Evolutionary conservation across 2,888 invertebrate genomes (phyloP), one percentile per base, ranked within the genome.

Genomic region (Platynereis dumerilii): DNA sequence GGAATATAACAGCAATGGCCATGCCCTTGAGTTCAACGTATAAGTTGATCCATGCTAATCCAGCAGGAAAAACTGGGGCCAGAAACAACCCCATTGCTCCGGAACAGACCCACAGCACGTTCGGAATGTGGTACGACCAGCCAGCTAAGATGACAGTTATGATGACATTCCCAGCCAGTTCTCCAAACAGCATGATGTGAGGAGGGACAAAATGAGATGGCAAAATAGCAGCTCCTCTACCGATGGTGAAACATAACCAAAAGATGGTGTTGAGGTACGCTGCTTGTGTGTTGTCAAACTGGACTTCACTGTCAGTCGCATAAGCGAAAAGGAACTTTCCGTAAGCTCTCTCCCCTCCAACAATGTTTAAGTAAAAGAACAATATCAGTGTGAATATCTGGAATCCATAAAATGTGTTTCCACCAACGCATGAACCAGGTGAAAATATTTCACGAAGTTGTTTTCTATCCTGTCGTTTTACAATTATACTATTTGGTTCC

Each of bases 11-110:
- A 2, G 65, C 45, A 15, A 56, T 60, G 26, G 56, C 42, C 34
- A 65, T 54, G n/a, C 58, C 60, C 2, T 28, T 65, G 48, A 67
- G 56, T 24, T 60, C 34, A 2, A 67, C 27, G 34, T 67, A 58
- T n/a, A 52, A 28, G 39, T 67, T 67, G 22, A 61, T 45, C 67
- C 67, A 67, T 3, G 57, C 58, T 28, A 67, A 24, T n/a, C 22
- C 20, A 5, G 57, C 53, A 7, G 67, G 67, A 42, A 58, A 65
- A 29, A 61, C 52, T 0, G 67, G 67, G 12, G 67, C 42, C n/a
- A 67, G 17, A 20, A 42, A 42, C 27, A 58, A 52, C 10, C 66
- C 67, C 22, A 65, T 60, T 2, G 65, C 5, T 15, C 45, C 61
- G 15, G 65, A 45, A 24, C 44, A 60, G n/a, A 65, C 42, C 44